phyloP scores from a whole-genome alignment of 2,797 vertebrate genomes.

The Sebastolobus altivelis region DNA sequence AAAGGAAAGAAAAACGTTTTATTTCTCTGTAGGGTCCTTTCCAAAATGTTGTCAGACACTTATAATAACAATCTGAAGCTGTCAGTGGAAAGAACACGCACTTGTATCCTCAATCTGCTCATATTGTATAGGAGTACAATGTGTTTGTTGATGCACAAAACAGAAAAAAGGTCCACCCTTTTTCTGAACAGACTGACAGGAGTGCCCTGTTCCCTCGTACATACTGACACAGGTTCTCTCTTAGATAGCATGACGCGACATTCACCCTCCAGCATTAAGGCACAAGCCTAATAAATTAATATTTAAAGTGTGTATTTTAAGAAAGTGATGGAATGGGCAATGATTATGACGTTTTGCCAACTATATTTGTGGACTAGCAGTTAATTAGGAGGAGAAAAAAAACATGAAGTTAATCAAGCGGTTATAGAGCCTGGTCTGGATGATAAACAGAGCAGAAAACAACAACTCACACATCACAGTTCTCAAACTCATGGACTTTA shows the following conservation, averaged over 20 bases:
- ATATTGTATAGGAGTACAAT: neutral
- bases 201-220: neutral
- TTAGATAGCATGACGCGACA: neutral
- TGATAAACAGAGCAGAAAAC: neutral
- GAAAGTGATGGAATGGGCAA: neutral
- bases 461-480: neutral
- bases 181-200: neutral
- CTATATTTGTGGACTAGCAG: neutral
- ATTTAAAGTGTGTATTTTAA: neutral
- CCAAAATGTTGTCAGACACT: too few relatives aligned
- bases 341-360: neutral
- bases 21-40: too few relatives aligned
- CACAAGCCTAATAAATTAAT: neutral
- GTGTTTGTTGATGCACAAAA: neutral
- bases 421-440: neutral
- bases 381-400: neutral
- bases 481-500: neutral
- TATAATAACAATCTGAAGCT: too few relatives aligned
- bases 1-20: too few relatives aligned
- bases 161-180: neutral
- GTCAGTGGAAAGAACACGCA: too few relatives aligned
- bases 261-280: neutral
- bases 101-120: neutral
- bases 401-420: neutral
- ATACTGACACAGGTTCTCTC: neutral